phyloP scores from a whole-genome alignment of 2,113 vertebrate species.

The Otus sunia region DNA sequence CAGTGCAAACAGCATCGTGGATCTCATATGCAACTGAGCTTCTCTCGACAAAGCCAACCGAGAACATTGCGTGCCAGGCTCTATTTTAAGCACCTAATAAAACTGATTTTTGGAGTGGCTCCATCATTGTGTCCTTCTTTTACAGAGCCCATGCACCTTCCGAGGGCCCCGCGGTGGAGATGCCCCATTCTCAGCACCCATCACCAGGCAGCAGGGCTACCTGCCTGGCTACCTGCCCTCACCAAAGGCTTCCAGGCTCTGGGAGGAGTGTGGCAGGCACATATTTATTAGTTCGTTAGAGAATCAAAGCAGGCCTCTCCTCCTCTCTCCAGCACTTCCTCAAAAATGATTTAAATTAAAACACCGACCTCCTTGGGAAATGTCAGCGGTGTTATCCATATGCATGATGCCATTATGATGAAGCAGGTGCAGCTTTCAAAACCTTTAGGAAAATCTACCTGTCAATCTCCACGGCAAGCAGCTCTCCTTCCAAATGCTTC shows the following conservation, averaged over 20 bases:
- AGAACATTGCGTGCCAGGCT: constrained; percentile 70
- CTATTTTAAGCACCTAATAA: constrained; percentile 79
- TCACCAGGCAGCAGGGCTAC: fast-evolving
- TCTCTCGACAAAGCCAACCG: constrained; percentile 17
- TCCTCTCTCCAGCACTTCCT: background rate
- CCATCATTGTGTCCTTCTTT: constrained; percentile 42
- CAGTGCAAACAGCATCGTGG: constrained; percentile 21
- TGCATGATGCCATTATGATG: background rate
- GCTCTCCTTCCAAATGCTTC: background rate
- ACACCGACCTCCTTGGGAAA: background rate
- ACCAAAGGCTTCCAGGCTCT: background rate
- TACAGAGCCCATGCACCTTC: background rate
- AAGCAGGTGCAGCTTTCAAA: background rate
- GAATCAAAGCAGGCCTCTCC: background rate
- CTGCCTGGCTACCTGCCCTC: background rate
- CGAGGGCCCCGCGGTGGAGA: background rate
- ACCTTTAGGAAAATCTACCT: background rate
- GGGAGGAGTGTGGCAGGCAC: background rate
- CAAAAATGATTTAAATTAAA: background rate
- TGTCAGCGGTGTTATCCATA: background rate
- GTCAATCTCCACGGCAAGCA: background rate
- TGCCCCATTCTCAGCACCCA: fast-evolving
- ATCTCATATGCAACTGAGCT: constrained; percentile 53
- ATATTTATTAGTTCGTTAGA: background rate
- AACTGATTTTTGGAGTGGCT: constrained; percentile 66